Conservation (phyloP, 2,113 vertebrate genomes). For the Harpagus bidentatus region DNA sequence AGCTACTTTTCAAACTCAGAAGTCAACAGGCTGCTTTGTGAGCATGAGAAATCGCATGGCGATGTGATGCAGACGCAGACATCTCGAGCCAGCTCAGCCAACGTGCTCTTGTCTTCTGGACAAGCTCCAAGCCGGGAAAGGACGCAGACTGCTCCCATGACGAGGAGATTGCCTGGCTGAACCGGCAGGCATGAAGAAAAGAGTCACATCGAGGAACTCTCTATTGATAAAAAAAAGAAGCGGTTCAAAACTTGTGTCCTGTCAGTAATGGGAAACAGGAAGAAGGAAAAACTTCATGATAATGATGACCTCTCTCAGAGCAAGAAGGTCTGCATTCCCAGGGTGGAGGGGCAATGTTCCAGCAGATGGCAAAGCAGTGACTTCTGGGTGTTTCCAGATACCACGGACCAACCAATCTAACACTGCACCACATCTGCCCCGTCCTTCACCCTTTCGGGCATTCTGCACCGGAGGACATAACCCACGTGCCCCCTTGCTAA, state of each 20-base stretch:
- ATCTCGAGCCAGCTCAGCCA: background rate
- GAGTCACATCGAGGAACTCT: background rate
- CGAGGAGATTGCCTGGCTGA: background rate
- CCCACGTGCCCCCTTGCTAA: background rate
- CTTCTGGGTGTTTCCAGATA: background rate
- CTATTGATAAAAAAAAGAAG: background rate
- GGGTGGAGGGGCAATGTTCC: background rate
- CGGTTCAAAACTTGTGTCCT: background rate
- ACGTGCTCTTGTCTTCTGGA: background rate
- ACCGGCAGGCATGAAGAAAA: background rate
- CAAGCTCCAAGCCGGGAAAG: background rate
- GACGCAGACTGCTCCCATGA: background rate
- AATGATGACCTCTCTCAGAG: background rate
- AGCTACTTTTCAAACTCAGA: background rate
- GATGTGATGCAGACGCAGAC: background rate
- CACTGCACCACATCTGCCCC: accelerated
- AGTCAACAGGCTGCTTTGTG: background rate
- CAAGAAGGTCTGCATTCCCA: background rate
- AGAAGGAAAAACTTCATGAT: background rate
- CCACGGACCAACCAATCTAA: background rate
- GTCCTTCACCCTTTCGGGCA: background rate
- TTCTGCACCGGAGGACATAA: background rate
- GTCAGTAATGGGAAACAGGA: background rate
- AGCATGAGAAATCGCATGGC: background rate
- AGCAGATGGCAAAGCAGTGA: background rate